A percentile compares a stretch with the other conserved stretches of the same genome.
phyloP scores from a whole-genome alignment of 1,140 invertebrate species.

The Platorchestia sp. region DNA sequence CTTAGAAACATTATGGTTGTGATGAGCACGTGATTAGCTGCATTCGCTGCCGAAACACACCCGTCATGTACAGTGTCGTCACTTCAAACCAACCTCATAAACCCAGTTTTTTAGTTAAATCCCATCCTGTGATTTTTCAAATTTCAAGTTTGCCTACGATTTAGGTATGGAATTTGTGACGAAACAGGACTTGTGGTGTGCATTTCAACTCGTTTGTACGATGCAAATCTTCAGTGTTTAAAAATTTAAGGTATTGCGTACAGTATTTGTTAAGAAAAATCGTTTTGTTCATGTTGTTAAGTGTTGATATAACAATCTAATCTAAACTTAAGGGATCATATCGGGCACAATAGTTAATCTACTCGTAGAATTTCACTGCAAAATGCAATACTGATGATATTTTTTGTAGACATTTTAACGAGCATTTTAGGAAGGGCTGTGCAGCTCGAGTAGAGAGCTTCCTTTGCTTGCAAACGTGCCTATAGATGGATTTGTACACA shows the following conservation, averaged over 20 bases:
- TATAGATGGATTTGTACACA: neutral
- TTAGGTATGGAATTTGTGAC: neutral
- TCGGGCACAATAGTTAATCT: slow-evolving; percentile 41
- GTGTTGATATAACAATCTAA: slow-evolving; percentile 1
- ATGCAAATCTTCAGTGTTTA: neutral
- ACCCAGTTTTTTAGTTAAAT: neutral
- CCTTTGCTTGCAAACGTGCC: neutral
- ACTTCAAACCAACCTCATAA: neutral
- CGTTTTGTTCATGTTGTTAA: slow-evolving; percentile 21
- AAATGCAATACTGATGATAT: neutral
- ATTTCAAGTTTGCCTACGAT: neutral
- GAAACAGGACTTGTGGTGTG: neutral
- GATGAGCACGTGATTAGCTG: neutral
- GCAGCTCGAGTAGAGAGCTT: neutral
- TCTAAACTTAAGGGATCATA: slow-evolving; percentile 50
- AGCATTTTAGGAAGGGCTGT: neutral
- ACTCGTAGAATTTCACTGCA: slow-evolving; percentile 5
- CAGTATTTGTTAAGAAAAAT: neutral
- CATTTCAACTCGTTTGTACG: neutral
- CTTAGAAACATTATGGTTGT: neutral
- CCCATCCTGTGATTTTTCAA: neutral
- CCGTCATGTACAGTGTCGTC: neutral
- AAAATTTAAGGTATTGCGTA: neutral
- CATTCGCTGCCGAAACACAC: neutral
- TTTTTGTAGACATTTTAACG: neutral